Base-by-base conservation (phyloP, 2,888 invertebrate species). In the Proisotoma minuta region DNA sequence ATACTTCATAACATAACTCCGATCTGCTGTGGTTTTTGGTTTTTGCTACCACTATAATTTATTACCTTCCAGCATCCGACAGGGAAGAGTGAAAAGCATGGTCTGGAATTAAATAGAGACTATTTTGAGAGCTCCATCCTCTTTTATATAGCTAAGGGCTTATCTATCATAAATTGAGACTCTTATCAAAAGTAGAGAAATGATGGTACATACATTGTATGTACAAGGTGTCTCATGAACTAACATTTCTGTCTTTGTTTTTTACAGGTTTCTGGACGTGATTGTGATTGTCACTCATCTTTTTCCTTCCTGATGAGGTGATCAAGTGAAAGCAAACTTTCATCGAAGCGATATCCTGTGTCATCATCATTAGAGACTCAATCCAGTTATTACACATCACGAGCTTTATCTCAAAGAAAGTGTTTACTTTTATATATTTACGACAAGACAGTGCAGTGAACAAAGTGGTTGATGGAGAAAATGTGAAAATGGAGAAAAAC, bases 401-500 rank as follows among this genome's bases (percentile, higher is more conserved):
- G 12, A 15, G 20, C 28, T 29, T 3, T 8, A 27, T n/a, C n/a
- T n/a, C n/a, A n/a, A n/a, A n/a, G n/a, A n/a, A n/a, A n/a, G n/a
- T n/a, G n/a, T n/a, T n/a, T n/a, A n/a, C n/a, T n/a, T n/a, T n/a
- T n/a, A n/a, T n/a, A n/a, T n/a, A n/a, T n/a, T n/a, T n/a, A n/a
- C n/a, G n/a, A n/a, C n/a, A n/a, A n/a, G n/a, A n/a, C n/a, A n/a
- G n/a, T n/a, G n/a, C n/a, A n/a, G n/a, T n/a, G n/a, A n/a, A n/a
- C n/a, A n/a, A n/a, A n/a, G n/a, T n/a, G n/a, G n/a, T 51, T 39
- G 40, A 27, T 22, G 34, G 34, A 50, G 58, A 65, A 65, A 66
- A 62, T 60, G 62, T 63, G 56, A 63, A 58, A 66, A 66, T 63
- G 63, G 66, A 66, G 58, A 60, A 52, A 50, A 51, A 53, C 50